Evolutionary conservation across 23 tunicate genomes (phyloP).

Genomic region (Corella eumyota): DNA sequence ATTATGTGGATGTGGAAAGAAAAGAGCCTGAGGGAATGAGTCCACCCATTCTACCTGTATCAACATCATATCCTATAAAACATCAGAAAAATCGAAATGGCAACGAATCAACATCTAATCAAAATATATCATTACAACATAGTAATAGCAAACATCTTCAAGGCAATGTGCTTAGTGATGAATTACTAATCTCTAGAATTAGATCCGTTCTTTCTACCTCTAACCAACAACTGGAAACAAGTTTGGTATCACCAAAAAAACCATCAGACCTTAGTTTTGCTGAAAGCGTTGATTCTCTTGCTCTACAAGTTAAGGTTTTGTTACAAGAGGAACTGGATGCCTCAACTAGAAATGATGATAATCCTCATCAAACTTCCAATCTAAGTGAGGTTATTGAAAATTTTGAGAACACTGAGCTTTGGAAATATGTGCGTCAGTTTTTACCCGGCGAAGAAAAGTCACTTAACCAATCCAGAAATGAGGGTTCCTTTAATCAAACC

Average conservation of each 20-base stretch:
- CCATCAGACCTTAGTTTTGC: no score
- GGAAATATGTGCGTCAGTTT: constrained; percentile 84
- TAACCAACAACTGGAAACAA: no score
- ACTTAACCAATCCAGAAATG: neutral
- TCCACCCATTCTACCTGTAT: constrained; percentile 17
- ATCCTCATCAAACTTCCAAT: constrained; percentile 21
- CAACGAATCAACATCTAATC: no score
- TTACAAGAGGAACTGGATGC: constrained; percentile 40
- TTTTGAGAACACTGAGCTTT: constrained; percentile 75
- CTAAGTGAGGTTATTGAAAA: constrained; percentile 63
- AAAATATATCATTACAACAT: no score
- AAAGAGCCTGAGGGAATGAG: constrained; percentile 72
- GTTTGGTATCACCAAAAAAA: no score
- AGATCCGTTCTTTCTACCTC: constrained; percentile 40
- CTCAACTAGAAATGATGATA: neutral
- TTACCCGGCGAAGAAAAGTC: no score
- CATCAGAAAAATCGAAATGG: neutral
- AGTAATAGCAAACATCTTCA: neutral
- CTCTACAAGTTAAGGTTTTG: constrained; percentile 55
- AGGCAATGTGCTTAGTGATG: constrained; percentile 26
- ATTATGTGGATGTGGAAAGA: constrained; percentile 3
- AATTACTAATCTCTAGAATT: constrained; percentile 25
- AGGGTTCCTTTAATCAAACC: no score
- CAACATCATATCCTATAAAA: neutral
- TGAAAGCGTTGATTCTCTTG: constrained; percentile 74